phyloP scores from a whole-genome alignment of 2,797 vertebrate species.

The Meda fulgida region DNA sequence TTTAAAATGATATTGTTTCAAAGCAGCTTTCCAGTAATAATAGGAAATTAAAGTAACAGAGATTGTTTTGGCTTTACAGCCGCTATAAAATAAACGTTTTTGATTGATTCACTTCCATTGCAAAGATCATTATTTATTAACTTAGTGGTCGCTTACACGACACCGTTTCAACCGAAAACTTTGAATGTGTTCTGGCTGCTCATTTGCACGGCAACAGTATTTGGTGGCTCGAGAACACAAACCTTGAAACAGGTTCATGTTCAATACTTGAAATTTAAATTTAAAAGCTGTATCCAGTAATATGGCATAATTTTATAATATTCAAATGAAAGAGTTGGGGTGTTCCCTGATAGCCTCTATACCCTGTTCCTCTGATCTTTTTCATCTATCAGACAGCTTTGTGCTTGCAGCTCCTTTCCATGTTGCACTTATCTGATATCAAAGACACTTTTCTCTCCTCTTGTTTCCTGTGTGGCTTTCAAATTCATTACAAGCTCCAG shows the following conservation, averaged over 20 bases:
- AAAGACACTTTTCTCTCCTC: conserved; percentile 39
- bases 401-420: conserved; percentile 35
- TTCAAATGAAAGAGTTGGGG: conserved; percentile 69
- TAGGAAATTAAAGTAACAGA: no score
- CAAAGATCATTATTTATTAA: no score
- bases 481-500: conserved; percentile 46
- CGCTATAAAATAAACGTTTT: no score
- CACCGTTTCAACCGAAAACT: no score
- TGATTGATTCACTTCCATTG: no score
- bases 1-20: not conserved
- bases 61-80: no score
- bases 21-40: no score
- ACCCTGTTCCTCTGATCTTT: conserved; percentile 47
- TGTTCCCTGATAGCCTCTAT: conserved; percentile 62
- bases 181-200: no score
- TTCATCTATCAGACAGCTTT: conserved; percentile 54
- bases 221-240: no score
- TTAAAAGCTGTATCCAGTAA: not conserved
- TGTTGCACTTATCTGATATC: conserved; percentile 47
- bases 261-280: not conserved
- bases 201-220: no score
- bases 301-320: conserved; percentile 50
- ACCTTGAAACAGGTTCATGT: no score
- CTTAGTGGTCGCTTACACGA: no score
- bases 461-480: conserved; percentile 49